phyloP scores from a whole-genome alignment of 2,113 vertebrate genomes.

The Petrocephalus microphthalmus region DNA sequence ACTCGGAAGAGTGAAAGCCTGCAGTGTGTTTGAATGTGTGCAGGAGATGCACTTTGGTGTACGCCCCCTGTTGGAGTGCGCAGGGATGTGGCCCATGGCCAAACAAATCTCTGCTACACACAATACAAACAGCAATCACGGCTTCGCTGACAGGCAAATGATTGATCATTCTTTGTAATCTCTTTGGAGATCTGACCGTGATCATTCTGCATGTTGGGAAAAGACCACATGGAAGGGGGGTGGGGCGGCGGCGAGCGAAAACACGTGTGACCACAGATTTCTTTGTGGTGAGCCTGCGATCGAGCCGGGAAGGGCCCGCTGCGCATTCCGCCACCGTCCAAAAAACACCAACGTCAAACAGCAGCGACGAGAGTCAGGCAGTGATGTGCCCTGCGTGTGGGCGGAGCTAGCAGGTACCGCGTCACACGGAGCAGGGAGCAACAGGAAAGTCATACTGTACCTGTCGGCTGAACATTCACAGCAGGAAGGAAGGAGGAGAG shows the following conservation, averaged over 20 bases:
- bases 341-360: background rate
- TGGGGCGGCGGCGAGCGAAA: background rate
- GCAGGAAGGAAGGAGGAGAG: slow-evolving; percentile 36
- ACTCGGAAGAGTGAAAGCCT: background rate
- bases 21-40: background rate
- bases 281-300: background rate
- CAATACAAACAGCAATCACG: slow-evolving; percentile 12
- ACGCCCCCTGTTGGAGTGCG: background rate
- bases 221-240: background rate
- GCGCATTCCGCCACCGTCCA: background rate
- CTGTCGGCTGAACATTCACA: slow-evolving; percentile 58
- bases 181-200: slow-evolving; percentile 7
- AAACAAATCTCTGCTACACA: background rate
- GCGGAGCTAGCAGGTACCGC: background rate
- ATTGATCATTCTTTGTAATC: background rate
- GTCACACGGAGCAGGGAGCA: slow-evolving; percentile 25
- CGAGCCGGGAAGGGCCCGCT: background rate
- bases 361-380: background rate
- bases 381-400: background rate
- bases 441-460: slow-evolving; percentile 52
- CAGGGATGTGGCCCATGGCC: background rate
- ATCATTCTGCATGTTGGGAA: background rate
- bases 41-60: background rate
- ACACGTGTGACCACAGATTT: slow-evolving; percentile 1
- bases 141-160: background rate